Percentiles rank a stretch among this genome's conserved stretches.
These are phyloP conservation scores for Diplodus sargus DNA, from an alignment of 2,797 vertebrate genomes.

Conservation along the genomic window DNA sequence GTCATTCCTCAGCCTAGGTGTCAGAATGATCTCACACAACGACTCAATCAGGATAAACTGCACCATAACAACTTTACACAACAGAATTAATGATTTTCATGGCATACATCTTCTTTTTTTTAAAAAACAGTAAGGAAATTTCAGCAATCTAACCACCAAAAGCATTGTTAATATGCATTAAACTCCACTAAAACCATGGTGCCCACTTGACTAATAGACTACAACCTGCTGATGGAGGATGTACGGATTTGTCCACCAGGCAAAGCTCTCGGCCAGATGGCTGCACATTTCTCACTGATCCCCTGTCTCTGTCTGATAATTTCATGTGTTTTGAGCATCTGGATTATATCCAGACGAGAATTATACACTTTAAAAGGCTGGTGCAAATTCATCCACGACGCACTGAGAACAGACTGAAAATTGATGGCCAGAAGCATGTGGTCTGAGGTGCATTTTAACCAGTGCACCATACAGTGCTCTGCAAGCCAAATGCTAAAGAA, in stretches of 20 bases:
- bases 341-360: slow-evolving; percentile 6
- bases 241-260: slow-evolving; percentile 6
- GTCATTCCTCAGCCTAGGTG: not conserved
- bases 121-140: not conserved
- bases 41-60: slow-evolving; percentile 7
- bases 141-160: not conserved
- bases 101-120: not conserved
- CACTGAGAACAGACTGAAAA: not conserved
- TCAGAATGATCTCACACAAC: slow-evolving; percentile 4
- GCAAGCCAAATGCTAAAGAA: not conserved
- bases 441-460: slow-evolving; percentile 3
- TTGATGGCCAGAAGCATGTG: slow-evolving; percentile 6
- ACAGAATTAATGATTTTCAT: not conserved
- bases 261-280: slow-evolving; percentile 19
- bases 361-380: not conserved
- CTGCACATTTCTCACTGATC: not conserved
- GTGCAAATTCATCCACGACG: slow-evolving; percentile 4
- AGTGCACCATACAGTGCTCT: not conserved
- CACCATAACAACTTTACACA: not conserved
- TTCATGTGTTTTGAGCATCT: not conserved
- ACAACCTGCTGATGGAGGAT: not conserved
- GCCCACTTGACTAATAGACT: not conserved
- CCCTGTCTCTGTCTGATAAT: not conserved
- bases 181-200: not conserved
- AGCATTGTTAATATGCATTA: not conserved